Evolutionary conservation across 2,797 vertebrate species (phyloP).

Genomic region (Coluber constrictor): DNA sequence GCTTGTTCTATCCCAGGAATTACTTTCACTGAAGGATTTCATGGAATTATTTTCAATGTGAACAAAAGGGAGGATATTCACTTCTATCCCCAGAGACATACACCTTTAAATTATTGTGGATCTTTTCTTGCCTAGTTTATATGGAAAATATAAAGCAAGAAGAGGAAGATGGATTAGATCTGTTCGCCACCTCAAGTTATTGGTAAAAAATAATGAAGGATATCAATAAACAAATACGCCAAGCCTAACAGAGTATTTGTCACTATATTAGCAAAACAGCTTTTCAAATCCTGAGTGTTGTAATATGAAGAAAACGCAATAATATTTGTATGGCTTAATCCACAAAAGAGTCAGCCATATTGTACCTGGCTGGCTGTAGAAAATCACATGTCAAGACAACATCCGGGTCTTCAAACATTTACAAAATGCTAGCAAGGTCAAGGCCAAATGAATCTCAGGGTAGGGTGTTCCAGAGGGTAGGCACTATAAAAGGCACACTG

Average conservation of each 20-base stretch:
- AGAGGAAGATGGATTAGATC: background rate
- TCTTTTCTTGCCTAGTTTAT: background rate
- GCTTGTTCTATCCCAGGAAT: too few species aligned
- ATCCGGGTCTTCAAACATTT: background rate
- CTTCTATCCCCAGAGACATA: background rate
- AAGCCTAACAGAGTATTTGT: background rate
- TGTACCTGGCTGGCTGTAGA: background rate
- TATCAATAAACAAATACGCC: background rate
- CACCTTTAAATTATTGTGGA: background rate
- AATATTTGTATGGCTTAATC: background rate
- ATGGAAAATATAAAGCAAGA: background rate
- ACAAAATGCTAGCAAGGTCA: background rate
- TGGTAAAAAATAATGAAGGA: background rate
- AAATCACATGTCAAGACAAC: background rate
- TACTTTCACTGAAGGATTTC: background rate
- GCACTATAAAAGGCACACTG: background rate
- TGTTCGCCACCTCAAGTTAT: background rate
- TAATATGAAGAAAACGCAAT: background rate
- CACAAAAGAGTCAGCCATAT: background rate
- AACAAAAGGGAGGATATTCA: background rate
- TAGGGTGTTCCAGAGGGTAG: background rate
- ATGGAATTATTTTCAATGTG: background rate
- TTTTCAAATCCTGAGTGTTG: background rate
- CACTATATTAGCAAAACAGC: background rate
- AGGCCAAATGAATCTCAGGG: background rate